A percentile compares a stretch with the other conserved stretches of the same genome.
Conservation (phyloP, 2,888 invertebrate genomes). For the Drosophila borborema region DNA sequence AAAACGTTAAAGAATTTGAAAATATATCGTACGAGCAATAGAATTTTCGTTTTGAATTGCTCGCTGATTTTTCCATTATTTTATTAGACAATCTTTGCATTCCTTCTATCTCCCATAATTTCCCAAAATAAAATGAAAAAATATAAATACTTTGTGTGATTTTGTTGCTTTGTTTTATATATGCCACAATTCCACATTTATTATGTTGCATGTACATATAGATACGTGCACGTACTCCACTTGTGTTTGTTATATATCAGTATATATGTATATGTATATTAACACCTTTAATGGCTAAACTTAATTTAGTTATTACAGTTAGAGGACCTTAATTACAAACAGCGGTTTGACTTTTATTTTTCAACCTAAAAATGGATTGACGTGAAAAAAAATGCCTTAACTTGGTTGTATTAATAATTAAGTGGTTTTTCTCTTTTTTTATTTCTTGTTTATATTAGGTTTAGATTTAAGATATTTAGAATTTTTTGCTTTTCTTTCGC, state of each 20-base stretch:
- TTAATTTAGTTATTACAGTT: conserved; percentile 63
- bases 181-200: conserved; percentile 48
- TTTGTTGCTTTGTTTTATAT: conserved; percentile 17
- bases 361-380: conserved; percentile 34
- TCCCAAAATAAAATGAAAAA: neutral
- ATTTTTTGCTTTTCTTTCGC: neutral
- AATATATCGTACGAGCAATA: neutral
- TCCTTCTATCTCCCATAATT: neutral
- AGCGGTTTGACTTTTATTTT: conserved; percentile 44
- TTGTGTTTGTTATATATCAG: conserved; percentile 11
- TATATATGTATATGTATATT: conserved; percentile 38
- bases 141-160: neutral
- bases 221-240: conserved; percentile 7
- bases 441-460: neutral
- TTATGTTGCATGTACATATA: conserved; percentile 27
- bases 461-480: conserved; percentile 1
- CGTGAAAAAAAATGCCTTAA: conserved; percentile 57
- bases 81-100: neutral
- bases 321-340: conserved; percentile 64
- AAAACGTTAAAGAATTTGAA: neutral
- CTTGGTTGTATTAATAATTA: conserved; percentile 36
- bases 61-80: neutral
- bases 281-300: conserved; percentile 66
- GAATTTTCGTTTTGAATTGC: neutral
- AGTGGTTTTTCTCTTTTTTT: conserved; percentile 2